phyloP scores from a whole-genome alignment of 2,888 invertebrate species.

The Candidula unifasciata region DNA sequence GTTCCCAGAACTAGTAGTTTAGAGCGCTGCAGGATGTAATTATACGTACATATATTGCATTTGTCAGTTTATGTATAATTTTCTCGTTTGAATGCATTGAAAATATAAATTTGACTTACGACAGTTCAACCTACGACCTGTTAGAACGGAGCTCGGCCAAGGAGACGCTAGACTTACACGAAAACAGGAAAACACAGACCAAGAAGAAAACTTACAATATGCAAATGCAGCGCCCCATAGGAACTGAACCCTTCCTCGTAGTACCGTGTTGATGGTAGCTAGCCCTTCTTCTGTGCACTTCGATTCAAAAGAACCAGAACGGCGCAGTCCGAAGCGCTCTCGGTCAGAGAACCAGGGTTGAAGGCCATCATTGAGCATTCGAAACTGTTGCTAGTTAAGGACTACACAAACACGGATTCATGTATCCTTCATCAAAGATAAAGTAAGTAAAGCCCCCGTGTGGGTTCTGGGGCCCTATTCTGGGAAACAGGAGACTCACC shows the following conservation, averaged over 20 bases:
- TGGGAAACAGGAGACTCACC: too few species aligned
- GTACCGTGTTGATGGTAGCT: conserved; percentile 73
- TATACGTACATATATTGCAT: too few species aligned
- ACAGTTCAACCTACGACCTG: too few species aligned
- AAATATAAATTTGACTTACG: too few species aligned
- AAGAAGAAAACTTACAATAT: conserved; percentile 72
- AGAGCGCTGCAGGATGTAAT: too few species aligned
- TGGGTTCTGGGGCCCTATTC: too few species aligned
- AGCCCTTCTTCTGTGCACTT: conserved; percentile 76
- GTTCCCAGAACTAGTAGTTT: too few species aligned
- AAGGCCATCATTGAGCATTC: conserved; percentile 75
- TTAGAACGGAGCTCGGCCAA: too few species aligned
- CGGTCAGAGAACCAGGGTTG: conserved; percentile 77
- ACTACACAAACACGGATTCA: neutral
- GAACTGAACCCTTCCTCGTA: conserved; percentile 70
- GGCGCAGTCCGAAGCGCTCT: conserved; percentile 70
- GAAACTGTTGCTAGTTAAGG: conserved; percentile 63
- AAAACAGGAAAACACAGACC: neutral
- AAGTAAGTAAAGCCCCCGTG: too few species aligned
- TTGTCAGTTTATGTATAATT: too few species aligned
- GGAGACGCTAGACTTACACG: neutral
- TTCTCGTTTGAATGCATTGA: too few species aligned
- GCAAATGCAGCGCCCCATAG: conserved; percentile 75
- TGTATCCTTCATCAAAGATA: too few species aligned
- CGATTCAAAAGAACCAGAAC: conserved; percentile 65